A percentile compares a stretch with the other conserved stretches of the same genome.
These are phyloP conservation scores for Zaprionus ornatus DNA, from an alignment of 1,140 invertebrate species.

Conservation along the genomic window DNA sequence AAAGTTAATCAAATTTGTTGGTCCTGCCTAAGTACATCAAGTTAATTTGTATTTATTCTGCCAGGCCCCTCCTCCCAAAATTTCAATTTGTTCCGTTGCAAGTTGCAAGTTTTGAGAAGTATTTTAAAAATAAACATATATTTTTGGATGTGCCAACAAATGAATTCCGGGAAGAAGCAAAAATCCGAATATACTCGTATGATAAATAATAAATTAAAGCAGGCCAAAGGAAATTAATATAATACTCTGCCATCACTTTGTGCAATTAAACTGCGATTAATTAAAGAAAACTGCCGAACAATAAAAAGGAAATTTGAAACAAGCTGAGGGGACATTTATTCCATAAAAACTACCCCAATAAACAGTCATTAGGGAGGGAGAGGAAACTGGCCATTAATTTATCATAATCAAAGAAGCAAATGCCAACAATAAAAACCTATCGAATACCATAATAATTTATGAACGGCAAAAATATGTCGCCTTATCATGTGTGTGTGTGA, in stretches of 20 bases:
- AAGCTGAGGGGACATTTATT: neutral
- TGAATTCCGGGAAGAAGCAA: neutral
- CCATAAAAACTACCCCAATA: neutral
- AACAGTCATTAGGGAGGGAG: slow-evolving; percentile 1
- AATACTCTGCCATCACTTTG: neutral
- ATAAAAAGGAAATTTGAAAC: slow-evolving; percentile 9
- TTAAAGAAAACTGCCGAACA: neutral
- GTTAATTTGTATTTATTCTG: slow-evolving; percentile 18
- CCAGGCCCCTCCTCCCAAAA: neutral
- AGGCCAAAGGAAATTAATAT: neutral
- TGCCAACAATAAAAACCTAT: slow-evolving; percentile 68
- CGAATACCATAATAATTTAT: slow-evolving; percentile 65
- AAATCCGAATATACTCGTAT: neutral
- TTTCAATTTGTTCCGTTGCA: slow-evolving; percentile 23
- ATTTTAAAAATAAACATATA: slow-evolving; percentile 6
- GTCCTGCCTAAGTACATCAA: slow-evolving; percentile 22
- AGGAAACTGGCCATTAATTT: slow-evolving; percentile 45
- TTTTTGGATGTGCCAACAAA: neutral
- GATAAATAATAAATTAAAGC: neutral
- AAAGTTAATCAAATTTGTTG: slow-evolving; percentile 35
- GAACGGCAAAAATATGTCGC: slow-evolving; percentile 50
- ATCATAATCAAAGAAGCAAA: slow-evolving; percentile 71
- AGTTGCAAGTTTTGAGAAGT: neutral
- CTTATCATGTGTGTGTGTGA: slow-evolving; percentile 35
- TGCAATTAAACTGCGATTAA: neutral